phyloP scores from a whole-genome alignment of 2,797 vertebrate genomes.

The Sebastes melanostomus region DNA sequence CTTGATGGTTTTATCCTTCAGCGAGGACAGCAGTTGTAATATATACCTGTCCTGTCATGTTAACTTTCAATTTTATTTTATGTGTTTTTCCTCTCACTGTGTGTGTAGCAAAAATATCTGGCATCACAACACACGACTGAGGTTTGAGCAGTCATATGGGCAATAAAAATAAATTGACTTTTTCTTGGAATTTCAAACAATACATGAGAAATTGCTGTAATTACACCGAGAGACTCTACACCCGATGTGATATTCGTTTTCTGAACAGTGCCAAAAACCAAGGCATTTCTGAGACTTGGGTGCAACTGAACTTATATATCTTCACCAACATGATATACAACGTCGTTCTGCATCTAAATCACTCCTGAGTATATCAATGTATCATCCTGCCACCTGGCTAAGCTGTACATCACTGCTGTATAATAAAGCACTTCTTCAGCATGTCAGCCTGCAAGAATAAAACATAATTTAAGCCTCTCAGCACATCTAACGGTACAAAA shows the following conservation, averaged over 20 bases:
- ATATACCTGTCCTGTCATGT: constrained; percentile 15
- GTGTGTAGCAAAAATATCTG: constrained; percentile 36
- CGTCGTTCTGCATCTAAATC: constrained; percentile 18
- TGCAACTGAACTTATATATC: constrained; percentile 12
- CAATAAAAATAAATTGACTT: constrained; percentile 65
- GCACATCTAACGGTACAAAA: neutral
- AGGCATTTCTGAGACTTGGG: neutral
- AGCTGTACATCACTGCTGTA: neutral
- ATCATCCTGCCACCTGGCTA: neutral
- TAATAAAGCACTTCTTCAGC: neutral
- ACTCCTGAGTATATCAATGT: constrained; percentile 3
- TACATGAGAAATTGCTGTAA: constrained; percentile 60
- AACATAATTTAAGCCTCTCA: neutral
- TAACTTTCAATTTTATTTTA: constrained; percentile 6
- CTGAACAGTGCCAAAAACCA: neutral
- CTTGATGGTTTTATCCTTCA: constrained; percentile 17
- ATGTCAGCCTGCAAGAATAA: neutral
- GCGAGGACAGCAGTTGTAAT: constrained; percentile 14
- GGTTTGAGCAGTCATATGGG: constrained; percentile 24
- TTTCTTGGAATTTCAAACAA: constrained; percentile 65
- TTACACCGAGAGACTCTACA: constrained; percentile 24
- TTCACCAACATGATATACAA: neutral
- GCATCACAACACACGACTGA: constrained; percentile 47
- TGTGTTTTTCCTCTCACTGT: constrained; percentile 25
- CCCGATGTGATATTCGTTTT: constrained; percentile 10